Conservation (phyloP, 2,888 invertebrate genomes). For the Drosophila mimica region DNA sequence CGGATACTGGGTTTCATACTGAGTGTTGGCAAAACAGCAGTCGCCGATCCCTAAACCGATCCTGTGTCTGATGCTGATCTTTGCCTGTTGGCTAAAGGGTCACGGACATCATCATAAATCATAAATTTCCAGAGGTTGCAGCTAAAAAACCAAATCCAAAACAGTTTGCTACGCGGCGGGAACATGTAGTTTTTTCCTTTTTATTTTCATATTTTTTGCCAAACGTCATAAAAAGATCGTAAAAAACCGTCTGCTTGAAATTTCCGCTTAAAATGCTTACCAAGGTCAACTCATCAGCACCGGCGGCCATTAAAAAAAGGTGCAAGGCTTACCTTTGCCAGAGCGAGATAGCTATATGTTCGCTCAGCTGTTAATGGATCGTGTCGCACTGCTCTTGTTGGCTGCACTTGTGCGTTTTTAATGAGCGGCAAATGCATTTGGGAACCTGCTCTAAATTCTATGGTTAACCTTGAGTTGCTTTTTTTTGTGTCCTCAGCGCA, state of each 20-base stretch:
- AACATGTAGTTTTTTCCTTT: conserved; percentile 16
- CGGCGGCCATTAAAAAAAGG: conserved; percentile 72
- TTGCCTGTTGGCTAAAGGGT: conserved; percentile 76
- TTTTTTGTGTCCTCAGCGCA: conserved; percentile 38
- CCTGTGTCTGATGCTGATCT: conserved; percentile 57
- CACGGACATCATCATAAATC: conserved; percentile 81
- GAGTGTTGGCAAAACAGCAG: conserved; percentile 84
- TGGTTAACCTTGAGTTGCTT: conserved; percentile 55
- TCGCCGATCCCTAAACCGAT: conserved; percentile 53
- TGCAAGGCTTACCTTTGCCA: conserved; percentile 29
- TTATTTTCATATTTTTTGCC: conserved; percentile 31
- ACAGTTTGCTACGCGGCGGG: conserved; percentile 63
- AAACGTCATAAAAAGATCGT: conserved; percentile 64
- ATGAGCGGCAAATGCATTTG: conserved; percentile 43
- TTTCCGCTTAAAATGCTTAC: conserved; percentile 64
- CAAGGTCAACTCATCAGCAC: conserved; percentile 69
- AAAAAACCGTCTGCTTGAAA: conserved; percentile 58
- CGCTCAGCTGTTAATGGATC: conserved; percentile 17
- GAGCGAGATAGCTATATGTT: conserved; percentile 15
- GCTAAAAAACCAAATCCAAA: conserved; percentile 75
- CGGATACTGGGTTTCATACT: conserved; percentile 81
- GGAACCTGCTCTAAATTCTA: conserved; percentile 38
- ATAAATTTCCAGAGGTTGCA: conserved; percentile 76
- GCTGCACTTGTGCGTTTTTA: conserved; percentile 72
- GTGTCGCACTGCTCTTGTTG: conserved; percentile 17